Percentiles rank a stretch among this genome's conserved stretches.
Conservation (phyloP, 2,888 invertebrate species). For the Leucophenga montana region DNA sequence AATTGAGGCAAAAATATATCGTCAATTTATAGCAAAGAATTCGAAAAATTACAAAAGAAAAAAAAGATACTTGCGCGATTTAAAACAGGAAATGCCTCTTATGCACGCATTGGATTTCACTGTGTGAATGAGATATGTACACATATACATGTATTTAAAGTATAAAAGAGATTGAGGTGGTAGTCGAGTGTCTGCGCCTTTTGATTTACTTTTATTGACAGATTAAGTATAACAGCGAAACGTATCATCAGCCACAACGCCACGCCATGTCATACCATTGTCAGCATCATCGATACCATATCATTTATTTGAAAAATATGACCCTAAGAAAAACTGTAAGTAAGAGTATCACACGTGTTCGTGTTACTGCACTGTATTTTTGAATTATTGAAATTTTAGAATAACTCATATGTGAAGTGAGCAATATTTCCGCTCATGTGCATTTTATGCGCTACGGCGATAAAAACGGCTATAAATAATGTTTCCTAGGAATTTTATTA, state of each 20-base stretch:
- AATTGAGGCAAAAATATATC: slow-evolving; percentile 41
- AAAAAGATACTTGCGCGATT: slow-evolving; percentile 54
- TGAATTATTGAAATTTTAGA: slow-evolving; percentile 55
- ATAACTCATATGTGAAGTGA: slow-evolving; percentile 24
- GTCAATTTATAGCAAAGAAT: slow-evolving; percentile 55
- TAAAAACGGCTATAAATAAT: too few species aligned
- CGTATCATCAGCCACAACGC: slow-evolving; percentile 7
- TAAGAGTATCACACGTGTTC: slow-evolving; percentile 32
- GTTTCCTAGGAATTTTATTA: too few species aligned
- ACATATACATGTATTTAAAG: neutral
- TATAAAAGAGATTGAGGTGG: slow-evolving; percentile 31
- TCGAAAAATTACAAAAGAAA: slow-evolving; percentile 36
- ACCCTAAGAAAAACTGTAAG: neutral
- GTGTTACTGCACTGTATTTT: slow-evolving; percentile 40
- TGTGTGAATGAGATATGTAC: neutral
- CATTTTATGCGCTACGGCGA: neutral
- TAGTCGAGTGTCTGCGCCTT: slow-evolving; percentile 14
- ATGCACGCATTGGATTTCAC: slow-evolving; percentile 43
- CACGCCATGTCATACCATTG: neutral
- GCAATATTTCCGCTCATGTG: neutral
- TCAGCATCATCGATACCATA: slow-evolving; percentile 3
- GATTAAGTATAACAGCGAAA: slow-evolving; percentile 53
- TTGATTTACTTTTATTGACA: slow-evolving; percentile 70
- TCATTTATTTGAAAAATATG: neutral
- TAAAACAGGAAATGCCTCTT: slow-evolving; percentile 70